phyloP scores from a whole-genome alignment of 2,113 vertebrate species.

The Rhizomys pruinosus region DNA sequence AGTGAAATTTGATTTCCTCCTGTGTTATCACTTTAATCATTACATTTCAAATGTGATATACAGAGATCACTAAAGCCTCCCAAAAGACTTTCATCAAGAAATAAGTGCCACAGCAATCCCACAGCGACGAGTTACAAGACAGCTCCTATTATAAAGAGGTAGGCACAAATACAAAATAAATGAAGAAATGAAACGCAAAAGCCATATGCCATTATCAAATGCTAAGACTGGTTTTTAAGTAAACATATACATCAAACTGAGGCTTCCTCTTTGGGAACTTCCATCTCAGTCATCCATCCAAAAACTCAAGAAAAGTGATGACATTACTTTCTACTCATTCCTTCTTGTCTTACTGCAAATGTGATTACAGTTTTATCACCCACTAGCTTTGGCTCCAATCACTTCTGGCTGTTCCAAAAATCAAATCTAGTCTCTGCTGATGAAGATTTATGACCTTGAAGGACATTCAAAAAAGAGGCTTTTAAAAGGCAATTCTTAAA shows the following conservation, averaged over 20 bases:
- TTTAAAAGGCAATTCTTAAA: slow-evolving; percentile 33
- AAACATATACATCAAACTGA: background rate
- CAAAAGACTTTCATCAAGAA: slow-evolving; percentile 21
- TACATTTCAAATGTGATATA: slow-evolving; percentile 51
- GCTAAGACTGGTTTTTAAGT: background rate
- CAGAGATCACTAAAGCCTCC: slow-evolving; percentile 26
- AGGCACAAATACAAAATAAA: background rate
- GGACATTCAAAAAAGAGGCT: slow-evolving; percentile 22
- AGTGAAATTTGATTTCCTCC: slow-evolving; percentile 51
- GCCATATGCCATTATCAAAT: background rate
- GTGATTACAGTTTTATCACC: slow-evolving; percentile 48
- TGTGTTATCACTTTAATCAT: slow-evolving; percentile 60
- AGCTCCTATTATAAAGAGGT: background rate
- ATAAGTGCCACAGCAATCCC: background rate
- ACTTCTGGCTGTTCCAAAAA: slow-evolving; percentile 45
- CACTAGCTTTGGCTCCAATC: slow-evolving; percentile 29
- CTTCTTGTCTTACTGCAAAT: slow-evolving; percentile 20
- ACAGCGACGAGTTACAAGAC: background rate
- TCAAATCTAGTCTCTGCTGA: slow-evolving; percentile 52
- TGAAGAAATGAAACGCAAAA: background rate
- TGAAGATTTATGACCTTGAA: slow-evolving; percentile 48
- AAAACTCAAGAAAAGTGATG: background rate
- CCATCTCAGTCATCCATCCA: background rate
- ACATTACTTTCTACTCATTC: background rate
- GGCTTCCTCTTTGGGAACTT: slow-evolving; percentile 13